Evolutionary conservation across 1,140 invertebrate genomes (phyloP).

Genomic region (Pissodes strobi): DNA sequence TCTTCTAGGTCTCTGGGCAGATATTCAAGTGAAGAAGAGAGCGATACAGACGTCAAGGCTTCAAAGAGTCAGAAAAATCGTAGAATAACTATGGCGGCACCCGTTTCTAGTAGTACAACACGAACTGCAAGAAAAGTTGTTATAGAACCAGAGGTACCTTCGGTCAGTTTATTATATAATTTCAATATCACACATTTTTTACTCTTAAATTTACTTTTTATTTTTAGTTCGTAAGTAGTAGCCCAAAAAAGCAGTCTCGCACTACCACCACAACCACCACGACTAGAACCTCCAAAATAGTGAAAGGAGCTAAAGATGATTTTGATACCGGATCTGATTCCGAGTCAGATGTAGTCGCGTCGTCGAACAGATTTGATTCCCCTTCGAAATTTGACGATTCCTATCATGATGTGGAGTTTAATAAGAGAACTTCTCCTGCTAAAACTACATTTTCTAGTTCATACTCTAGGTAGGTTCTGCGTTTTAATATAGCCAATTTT

Average conservation of each 20-base stretch:
- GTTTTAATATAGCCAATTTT: background rate
- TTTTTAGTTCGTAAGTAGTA: conserved; percentile 10
- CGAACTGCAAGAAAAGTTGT: conserved; percentile 2
- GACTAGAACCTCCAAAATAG: conserved; percentile 55
- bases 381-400: conserved; percentile 16
- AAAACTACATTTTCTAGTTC: conserved; percentile 19
- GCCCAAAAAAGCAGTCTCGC: conserved; percentile 30
- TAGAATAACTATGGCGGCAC: conserved; percentile 56
- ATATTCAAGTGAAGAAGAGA: conserved; percentile 65
- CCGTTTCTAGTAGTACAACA: conserved; percentile 57
- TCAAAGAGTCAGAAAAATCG: conserved; percentile 57
- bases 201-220: background rate
- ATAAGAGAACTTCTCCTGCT: conserved; percentile 16
- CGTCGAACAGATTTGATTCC: conserved; percentile 20
- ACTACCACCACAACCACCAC: conserved; percentile 25
- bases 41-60: conserved; percentile 51
- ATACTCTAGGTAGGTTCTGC: conserved; percentile 16
- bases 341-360: conserved; percentile 56
- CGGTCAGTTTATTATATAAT: too few species aligned
- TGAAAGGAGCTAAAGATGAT: conserved; percentile 53
- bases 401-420: conserved; percentile 21
- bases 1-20: conserved; percentile 58
- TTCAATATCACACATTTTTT: background rate
- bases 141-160: conserved; percentile 33
- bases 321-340: conserved; percentile 60